These are phyloP conservation scores for Vanacampus margaritifer DNA, from an alignment of 2,113 vertebrate genomes.

Conservation along the genomic window DNA sequence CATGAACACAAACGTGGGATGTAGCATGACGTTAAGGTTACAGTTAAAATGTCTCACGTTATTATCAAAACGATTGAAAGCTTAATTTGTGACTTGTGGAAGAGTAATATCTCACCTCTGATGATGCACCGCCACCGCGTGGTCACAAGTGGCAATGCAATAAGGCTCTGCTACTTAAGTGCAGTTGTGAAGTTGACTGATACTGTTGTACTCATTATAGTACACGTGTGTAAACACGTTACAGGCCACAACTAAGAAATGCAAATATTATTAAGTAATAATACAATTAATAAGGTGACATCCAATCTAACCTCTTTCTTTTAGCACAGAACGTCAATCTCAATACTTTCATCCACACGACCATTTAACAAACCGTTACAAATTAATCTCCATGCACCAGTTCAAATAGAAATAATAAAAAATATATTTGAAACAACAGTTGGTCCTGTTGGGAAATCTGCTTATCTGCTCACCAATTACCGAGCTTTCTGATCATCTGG, in stretches of 20 bases:
- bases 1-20: neutral
- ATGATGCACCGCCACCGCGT: slow-evolving; percentile 46
- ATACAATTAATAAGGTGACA: neutral
- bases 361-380: neutral
- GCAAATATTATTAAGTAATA: neutral
- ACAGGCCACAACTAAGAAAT: slow-evolving; percentile 5
- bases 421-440: neutral
- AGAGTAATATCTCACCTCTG: slow-evolving; percentile 5
- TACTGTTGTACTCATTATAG: neutral
- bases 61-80: slow-evolving; percentile 14
- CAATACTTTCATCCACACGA: neutral
- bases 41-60: neutral
- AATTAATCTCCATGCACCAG: too few relatives aligned
- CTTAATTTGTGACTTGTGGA: neutral
- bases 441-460: neutral
- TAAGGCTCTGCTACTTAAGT: neutral
- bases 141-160: slow-evolving; percentile 42
- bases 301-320: neutral
- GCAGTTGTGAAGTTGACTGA: neutral
- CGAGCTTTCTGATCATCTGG: neutral
- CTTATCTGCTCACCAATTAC: neutral
- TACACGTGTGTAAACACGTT: neutral
- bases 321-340: slow-evolving; percentile 17
- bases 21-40: neutral
- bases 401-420: neutral